Evolutionary conservation across 2,888 invertebrate genomes (phyloP), one percentile per base, ranked within the genome.

Genomic region (Phaedon cochleariae): DNA sequence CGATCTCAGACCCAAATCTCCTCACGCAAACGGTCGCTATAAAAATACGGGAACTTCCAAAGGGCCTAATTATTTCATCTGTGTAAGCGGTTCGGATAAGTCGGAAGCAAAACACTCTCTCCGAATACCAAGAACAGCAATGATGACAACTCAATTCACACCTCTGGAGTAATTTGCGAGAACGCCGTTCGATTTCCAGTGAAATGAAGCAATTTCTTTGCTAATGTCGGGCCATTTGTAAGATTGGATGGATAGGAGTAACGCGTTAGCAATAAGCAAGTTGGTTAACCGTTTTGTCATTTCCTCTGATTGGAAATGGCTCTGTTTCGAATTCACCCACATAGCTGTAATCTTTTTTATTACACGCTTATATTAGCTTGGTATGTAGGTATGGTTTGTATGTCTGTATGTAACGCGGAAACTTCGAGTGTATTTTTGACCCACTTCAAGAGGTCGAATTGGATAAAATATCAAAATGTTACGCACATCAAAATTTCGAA

Each of bases 71-170:
- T 62, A 66, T 62, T 62, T 59, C 62, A 62, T 66, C 62, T 62
- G 59, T 62, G 66, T 66, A 46, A 66, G 62, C 62, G 59, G 54
- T 59, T 66, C 59, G 37, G 62, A 66, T 62, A 59, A 55, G 37
- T 51, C 62, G 48, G 49, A 45, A 59, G 55, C 59, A 45, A 55
- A 62, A 53, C 45, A 59, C 62, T 55, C 59, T 31, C 66, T 53
- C 41, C 62, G 66, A 66, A 66, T 66, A 62, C 66, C 59, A 66
- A 66, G 58, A 59, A 62, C 66, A 59, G 59, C 55, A 62, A 54
- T 59, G 62, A 66, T 66, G 66, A 66, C 66, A 59, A 62, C 66
- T 66, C 66, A 62, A 59, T 66, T 62, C 62, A 59, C 66, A 62
- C 66, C 62, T 66, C 59, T 54, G 49, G 66, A 55, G 59, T 55